Evolutionary conservation across 2,888 invertebrate genomes (phyloP).

Genomic region (Bedellia somnulentella): DNA sequence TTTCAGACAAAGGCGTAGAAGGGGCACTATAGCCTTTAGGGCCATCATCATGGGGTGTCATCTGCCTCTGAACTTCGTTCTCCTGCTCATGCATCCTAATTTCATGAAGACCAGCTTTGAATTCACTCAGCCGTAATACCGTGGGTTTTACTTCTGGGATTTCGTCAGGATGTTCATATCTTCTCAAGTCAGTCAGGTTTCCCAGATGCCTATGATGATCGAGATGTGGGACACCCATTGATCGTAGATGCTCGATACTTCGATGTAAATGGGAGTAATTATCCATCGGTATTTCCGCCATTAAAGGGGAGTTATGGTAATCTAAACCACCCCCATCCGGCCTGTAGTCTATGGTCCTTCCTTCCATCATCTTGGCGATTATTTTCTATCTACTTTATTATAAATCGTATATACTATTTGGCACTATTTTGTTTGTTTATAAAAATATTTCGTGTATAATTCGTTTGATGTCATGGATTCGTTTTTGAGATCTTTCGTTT

Average conservation of each 20-base stretch:
- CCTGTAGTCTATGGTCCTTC: constrained; percentile 55
- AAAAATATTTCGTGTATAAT: constrained; percentile 38
- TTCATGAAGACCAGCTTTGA: constrained; percentile 48
- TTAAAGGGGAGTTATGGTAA: constrained; percentile 68
- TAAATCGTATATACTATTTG: constrained; percentile 35
- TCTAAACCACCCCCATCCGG: constrained; percentile 65
- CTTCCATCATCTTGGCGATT: constrained; percentile 54
- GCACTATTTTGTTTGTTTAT: constrained; percentile 33
- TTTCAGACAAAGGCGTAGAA: constrained; percentile 51
- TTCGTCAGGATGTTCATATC: constrained; percentile 53
- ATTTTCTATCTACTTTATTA: constrained; percentile 42
- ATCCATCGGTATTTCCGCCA: constrained; percentile 69
- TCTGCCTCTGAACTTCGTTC: constrained; percentile 42
- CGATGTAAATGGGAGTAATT: constrained; percentile 67
- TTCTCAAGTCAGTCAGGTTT: constrained; percentile 47
- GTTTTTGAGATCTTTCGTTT: constrained; percentile 48
- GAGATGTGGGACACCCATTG: constrained; percentile 57
- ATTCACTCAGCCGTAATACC: constrained; percentile 51
- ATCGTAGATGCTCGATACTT: constrained; percentile 66
- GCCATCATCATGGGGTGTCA: constrained; percentile 50
- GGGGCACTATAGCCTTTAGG: constrained; percentile 55
- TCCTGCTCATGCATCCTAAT: constrained; percentile 45
- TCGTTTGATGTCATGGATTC: constrained; percentile 50
- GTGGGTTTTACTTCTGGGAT: constrained; percentile 54
- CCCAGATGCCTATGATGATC: constrained; percentile 50